Conservation (phyloP, 2,888 invertebrate species). For the Polydrusus tereticollis region DNA sequence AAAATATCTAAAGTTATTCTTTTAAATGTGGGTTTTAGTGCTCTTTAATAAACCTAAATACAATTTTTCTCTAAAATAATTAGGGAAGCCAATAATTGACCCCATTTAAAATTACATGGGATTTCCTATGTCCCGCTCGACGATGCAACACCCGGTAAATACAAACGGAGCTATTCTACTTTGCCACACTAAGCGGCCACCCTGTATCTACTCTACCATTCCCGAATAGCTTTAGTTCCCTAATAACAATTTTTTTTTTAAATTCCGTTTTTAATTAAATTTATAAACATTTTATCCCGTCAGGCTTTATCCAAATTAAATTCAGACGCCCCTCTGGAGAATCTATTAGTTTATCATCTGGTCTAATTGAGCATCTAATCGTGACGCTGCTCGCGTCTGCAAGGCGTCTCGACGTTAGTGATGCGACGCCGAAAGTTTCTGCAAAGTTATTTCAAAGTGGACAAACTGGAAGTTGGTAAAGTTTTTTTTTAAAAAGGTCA, state of each 20-base stretch:
- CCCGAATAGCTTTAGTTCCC: not conserved
- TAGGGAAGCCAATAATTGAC: too few species aligned
- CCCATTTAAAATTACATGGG: too few species aligned
- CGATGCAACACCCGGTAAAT: too few species aligned
- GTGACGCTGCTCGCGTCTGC: constrained; percentile 41
- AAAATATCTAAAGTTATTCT: too few species aligned
- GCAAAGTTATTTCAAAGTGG: constrained; percentile 40
- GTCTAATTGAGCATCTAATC: constrained; percentile 50
- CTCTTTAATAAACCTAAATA: too few species aligned
- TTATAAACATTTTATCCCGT: constrained; percentile 14
- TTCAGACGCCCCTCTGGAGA: constrained; percentile 27
- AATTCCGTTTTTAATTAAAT: constrained; percentile 22
- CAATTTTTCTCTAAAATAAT: too few species aligned
- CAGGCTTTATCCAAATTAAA: constrained; percentile 34
- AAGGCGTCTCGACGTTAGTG: constrained; percentile 39
- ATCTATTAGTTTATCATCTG: constrained; percentile 48
- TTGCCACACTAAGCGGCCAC: too few species aligned
- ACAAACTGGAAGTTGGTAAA: constrained; percentile 15
- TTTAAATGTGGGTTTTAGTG: too few species aligned
- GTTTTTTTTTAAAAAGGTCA: constrained; percentile 27
- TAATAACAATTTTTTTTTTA: not conserved
- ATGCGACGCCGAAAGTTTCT: constrained; percentile 36
- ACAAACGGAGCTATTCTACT: too few species aligned
- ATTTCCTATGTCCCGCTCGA: too few species aligned
- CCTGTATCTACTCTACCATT: too few species aligned